Conservation (phyloP, 1,140 invertebrate genomes). For the Drosophila simulans region DNA sequence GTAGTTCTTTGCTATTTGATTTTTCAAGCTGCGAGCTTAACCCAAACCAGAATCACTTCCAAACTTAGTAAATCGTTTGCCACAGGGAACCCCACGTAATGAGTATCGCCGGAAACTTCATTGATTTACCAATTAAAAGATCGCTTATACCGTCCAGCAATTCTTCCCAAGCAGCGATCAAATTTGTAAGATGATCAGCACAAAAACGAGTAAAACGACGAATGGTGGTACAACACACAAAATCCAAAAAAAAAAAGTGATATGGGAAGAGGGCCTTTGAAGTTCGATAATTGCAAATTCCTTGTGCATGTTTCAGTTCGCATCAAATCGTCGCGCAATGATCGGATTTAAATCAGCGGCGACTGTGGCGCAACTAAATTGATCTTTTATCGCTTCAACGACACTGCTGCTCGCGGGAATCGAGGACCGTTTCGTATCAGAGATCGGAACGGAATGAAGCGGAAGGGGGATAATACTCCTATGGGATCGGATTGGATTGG, state of each 20-base stretch:
- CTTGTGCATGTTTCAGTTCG: constrained; percentile 81
- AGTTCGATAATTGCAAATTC: constrained; percentile 83
- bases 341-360: constrained; percentile 80
- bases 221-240: background rate
- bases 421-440: constrained; percentile 12
- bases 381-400: constrained; percentile 82
- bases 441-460: constrained; percentile 9
- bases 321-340: constrained; percentile 81
- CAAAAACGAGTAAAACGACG: background rate
- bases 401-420: constrained; percentile 25
- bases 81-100: background rate
- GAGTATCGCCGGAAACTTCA: background rate
- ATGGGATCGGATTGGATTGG: constrained; percentile 6
- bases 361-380: constrained; percentile 79
- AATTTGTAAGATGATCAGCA: constrained; percentile 7
- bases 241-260: no score
- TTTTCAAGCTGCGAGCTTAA: constrained; percentile 51
- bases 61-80: background rate
- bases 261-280: constrained; percentile 49
- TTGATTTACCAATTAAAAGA: background rate
- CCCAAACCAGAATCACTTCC: background rate
- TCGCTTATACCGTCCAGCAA: background rate
- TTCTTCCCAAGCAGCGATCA: constrained; percentile 15
- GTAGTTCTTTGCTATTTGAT: constrained; percentile 82
- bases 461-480: background rate